These are phyloP conservation scores for Origma solitaria DNA, from an alignment of 2,113 vertebrate species.

Conservation along the genomic window DNA sequence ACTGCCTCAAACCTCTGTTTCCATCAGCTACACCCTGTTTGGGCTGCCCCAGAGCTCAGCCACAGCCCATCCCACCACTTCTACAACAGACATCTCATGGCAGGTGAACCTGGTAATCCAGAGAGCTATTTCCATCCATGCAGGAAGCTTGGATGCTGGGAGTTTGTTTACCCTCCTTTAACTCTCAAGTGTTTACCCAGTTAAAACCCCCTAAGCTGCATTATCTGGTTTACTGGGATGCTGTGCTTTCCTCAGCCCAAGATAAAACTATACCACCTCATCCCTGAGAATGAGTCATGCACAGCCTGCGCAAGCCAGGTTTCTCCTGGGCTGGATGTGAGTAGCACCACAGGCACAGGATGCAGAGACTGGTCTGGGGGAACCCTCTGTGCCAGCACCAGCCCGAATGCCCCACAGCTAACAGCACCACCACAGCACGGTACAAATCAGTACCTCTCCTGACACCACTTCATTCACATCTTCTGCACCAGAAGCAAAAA, in stretches of 20 bases:
- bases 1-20: neutral
- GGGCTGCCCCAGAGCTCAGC: neutral
- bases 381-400: neutral
- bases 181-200: conserved; percentile 48
- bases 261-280: conserved; percentile 22
- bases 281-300: neutral
- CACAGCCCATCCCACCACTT: neutral
- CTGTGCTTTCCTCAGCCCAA: conserved; percentile 1
- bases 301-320: neutral
- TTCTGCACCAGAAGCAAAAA: neutral
- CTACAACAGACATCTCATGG: neutral
- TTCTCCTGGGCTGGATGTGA: neutral
- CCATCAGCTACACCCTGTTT: neutral
- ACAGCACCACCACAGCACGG: neutral
- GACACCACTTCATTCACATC: neutral
- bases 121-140: conserved; percentile 11
- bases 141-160: neutral
- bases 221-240: conserved; percentile 52
- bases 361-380: neutral
- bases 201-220: conserved; percentile 55
- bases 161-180: conserved; percentile 44
- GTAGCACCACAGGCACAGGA: neutral
- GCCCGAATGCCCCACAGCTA: neutral
- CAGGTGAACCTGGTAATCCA: neutral
- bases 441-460: neutral